Percentiles rank a stretch among this genome's conserved stretches.
phyloP scores from a whole-genome alignment of 2,888 invertebrate species.

The Oxytorus armatus region DNA sequence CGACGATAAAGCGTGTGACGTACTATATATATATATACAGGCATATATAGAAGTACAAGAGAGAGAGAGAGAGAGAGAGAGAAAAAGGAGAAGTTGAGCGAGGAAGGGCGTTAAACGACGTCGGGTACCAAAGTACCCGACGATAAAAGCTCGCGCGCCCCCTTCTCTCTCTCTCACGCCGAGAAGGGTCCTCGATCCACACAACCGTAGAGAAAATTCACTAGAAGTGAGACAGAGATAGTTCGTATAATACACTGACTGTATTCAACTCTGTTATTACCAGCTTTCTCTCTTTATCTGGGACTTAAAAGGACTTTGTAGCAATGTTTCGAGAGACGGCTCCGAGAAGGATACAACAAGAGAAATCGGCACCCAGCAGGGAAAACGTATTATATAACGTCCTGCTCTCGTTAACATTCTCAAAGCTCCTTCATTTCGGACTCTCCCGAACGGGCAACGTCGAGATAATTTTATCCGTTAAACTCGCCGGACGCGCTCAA shows the following conservation, averaged over 20 bases:
- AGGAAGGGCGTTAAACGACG: slow-evolving; percentile 72
- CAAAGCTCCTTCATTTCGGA: not conserved
- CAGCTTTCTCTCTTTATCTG: slow-evolving; percentile 3
- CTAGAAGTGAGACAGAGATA: slow-evolving; percentile 53
- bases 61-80: not conserved
- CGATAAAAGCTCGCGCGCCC: slow-evolving; percentile 71
- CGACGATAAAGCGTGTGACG: slow-evolving; percentile 71
- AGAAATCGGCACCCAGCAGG: slow-evolving; percentile 24
- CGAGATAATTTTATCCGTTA: too few species aligned
- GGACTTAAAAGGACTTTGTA: slow-evolving; percentile 20
- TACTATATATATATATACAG: slow-evolving; percentile 69
- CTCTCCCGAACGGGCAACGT: too few species aligned
- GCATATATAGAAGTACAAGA: not conserved
- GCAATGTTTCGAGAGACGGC: slow-evolving; percentile 13
- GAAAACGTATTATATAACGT: slow-evolving; percentile 27
- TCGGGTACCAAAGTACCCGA: slow-evolving; percentile 65
- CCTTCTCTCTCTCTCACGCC: too few species aligned
- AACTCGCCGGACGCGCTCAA: too few species aligned
- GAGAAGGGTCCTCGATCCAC: slow-evolving; percentile 50
- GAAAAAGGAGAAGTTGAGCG: slow-evolving; percentile 29
- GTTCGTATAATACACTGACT: slow-evolving; percentile 45
- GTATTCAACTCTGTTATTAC: slow-evolving; percentile 15
- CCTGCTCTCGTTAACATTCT: slow-evolving; percentile 2
- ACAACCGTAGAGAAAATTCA: slow-evolving; percentile 46
- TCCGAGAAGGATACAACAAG: slow-evolving; percentile 27